Evolutionary conservation across 2,888 invertebrate genomes (phyloP).

Genomic region (Allolobophora icterica): DNA sequence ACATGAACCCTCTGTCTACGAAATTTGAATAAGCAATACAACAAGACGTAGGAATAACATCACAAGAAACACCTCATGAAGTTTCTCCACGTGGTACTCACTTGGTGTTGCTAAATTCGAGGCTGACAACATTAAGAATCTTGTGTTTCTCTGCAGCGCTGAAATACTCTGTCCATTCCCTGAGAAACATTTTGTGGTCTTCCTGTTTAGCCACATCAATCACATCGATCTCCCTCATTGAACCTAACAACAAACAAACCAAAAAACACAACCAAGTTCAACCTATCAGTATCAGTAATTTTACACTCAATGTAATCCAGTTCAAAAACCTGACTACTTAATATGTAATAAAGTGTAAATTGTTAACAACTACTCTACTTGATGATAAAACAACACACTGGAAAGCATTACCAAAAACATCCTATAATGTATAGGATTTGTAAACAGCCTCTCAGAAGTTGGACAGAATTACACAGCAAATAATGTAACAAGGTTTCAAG

Average conservation of each 20-base stretch:
- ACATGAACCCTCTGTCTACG: too few relatives aligned
- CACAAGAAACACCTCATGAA: background rate
- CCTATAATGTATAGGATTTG: background rate
- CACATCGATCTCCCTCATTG: slow-evolving; percentile 34
- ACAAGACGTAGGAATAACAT: background rate
- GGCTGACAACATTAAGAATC: slow-evolving; percentile 35
- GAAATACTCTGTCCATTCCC: slow-evolving; percentile 35
- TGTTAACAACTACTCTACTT: background rate
- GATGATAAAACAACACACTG: background rate
- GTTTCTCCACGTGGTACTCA: background rate
- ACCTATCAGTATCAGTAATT: background rate
- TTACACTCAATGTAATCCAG: background rate
- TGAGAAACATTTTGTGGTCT: slow-evolving; percentile 36
- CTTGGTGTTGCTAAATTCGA: slow-evolving; percentile 39
- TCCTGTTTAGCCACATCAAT: slow-evolving; percentile 37
- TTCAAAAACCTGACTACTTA: background rate
- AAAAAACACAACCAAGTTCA: background rate
- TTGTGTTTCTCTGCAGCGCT: background rate
- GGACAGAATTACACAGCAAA: background rate
- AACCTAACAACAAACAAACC: slow-evolving; percentile 32
- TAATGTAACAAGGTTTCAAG: too few relatives aligned
- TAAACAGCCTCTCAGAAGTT: background rate
- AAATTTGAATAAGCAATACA: too few relatives aligned
- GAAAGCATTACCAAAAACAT: background rate
- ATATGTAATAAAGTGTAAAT: background rate